phyloP scores from a whole-genome alignment of 2,797 vertebrate genomes.

The Betta splendens region DNA sequence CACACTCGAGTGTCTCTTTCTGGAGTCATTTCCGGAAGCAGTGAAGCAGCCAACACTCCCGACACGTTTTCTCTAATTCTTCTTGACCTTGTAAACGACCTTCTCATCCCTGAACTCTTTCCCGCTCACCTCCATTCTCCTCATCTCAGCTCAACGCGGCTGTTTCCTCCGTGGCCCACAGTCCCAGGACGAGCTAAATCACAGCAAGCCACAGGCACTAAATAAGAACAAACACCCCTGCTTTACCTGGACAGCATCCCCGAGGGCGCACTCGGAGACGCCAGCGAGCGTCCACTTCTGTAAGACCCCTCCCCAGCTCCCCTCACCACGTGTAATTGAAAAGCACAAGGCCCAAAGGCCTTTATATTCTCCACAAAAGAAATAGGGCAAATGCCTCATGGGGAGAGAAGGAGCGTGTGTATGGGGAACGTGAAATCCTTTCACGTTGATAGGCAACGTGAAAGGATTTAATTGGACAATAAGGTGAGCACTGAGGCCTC shows the following conservation, averaged over 20 bases:
- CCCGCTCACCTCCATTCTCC: constrained; percentile 8
- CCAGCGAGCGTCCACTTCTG: constrained; percentile 26
- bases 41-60: constrained; percentile 1
- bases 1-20: constrained; percentile 23
- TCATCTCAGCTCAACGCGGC: constrained; percentile 8
- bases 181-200: constrained; percentile 53
- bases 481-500: constrained; percentile 15
- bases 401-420: constrained; percentile 13
- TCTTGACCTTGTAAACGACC: not conserved
- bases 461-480: constrained; percentile 33
- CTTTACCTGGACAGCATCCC: constrained; percentile 63
- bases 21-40: constrained; percentile 23
- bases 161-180: constrained; percentile 34
- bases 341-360: constrained; percentile 54
- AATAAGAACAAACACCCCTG: constrained; percentile 69
- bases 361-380: constrained; percentile 43
- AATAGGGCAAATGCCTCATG: constrained; percentile 44
- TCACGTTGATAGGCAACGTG: too few relatives aligned
- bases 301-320: constrained; percentile 22
- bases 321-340: constrained; percentile 57
- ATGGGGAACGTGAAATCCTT: constrained; percentile 9
- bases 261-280: constrained; percentile 52
- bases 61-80: not conserved
- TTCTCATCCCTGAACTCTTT: not conserved
- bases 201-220: constrained; percentile 60